These are phyloP conservation scores for Holcopasites calliopsidis DNA, from an alignment of 1,140 invertebrate species.

Conservation along the genomic window DNA sequence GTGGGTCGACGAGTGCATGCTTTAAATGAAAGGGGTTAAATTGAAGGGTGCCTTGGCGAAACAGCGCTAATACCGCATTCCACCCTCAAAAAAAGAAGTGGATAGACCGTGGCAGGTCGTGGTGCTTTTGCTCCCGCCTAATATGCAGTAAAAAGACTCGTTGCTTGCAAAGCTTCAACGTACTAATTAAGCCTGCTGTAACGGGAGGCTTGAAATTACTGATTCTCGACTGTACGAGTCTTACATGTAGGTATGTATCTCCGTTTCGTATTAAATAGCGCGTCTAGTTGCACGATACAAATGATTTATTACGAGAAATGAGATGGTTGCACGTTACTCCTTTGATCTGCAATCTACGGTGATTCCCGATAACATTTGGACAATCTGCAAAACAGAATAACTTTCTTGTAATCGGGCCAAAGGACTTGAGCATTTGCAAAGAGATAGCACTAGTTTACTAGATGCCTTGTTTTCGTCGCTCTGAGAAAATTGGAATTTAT, in stretches of 20 bases:
- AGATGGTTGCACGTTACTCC: neutral
- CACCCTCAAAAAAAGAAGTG: slow-evolving; percentile 58
- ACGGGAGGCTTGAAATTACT: slow-evolving; percentile 46
- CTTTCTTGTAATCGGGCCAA: no score
- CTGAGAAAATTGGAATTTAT: no score
- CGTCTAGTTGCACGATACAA: neutral
- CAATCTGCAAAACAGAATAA: no score
- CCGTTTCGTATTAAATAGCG: neutral
- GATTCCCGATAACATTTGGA: no score
- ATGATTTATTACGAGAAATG: neutral
- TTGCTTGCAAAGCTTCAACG: slow-evolving; percentile 38
- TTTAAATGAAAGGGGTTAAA: slow-evolving; percentile 56
- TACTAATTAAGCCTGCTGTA: slow-evolving; percentile 57
- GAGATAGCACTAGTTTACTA: no score
- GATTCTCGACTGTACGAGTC: slow-evolving; percentile 43
- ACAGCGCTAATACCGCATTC: slow-evolving; percentile 61
- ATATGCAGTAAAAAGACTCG: slow-evolving; percentile 60
- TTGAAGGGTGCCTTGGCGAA: slow-evolving; percentile 57
- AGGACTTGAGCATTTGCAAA: no score
- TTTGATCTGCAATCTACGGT: neutral
- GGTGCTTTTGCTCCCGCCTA: slow-evolving; percentile 51
- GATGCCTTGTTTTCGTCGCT: no score
- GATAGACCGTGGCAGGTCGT: slow-evolving; percentile 54
- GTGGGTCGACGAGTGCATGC: slow-evolving; percentile 10
- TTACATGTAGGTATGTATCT: no score